These are phyloP conservation scores for Bombylius discolor DNA, from an alignment of 2,888 invertebrate genomes.

Conservation along the genomic window DNA sequence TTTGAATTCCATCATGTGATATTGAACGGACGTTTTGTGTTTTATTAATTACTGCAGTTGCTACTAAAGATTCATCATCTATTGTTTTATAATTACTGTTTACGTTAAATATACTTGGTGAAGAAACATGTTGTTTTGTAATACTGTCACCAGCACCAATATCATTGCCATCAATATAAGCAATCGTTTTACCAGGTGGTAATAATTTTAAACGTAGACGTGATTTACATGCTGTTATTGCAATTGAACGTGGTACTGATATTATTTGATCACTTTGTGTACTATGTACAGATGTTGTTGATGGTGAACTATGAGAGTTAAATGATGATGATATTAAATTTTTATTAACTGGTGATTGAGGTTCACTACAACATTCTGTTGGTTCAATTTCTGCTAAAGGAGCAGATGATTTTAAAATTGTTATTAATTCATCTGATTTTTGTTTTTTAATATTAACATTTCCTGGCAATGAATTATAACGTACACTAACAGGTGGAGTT, in stretches of 20 bases:
- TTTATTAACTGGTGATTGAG: slow-evolving; percentile 31
- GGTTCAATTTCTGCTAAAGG: slow-evolving; percentile 13
- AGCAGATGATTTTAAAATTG: slow-evolving; percentile 2
- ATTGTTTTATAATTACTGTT: background rate
- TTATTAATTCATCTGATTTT: slow-evolving; percentile 1
- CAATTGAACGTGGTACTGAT: slow-evolving; percentile 28
- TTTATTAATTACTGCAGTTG: background rate
- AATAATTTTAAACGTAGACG: slow-evolving; percentile 31
- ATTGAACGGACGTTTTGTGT: slow-evolving; percentile 19
- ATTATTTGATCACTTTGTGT: slow-evolving; percentile 20
- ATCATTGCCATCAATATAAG: background rate
- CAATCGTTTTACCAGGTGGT: slow-evolving; percentile 26
- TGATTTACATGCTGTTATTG: slow-evolving; percentile 34
- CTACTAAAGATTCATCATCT: background rate
- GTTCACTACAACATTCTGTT: slow-evolving; percentile 31
- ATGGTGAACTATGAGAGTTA: slow-evolving; percentile 27
- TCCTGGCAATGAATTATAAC: slow-evolving; percentile 32
- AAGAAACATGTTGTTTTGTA: slow-evolving; percentile 33
- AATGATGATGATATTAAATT: slow-evolving; percentile 20
- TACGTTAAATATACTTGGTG: slow-evolving; percentile 32
- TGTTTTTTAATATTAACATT: slow-evolving; percentile 12
- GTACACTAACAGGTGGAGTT: slow-evolving; percentile 33
- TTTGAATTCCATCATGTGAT: slow-evolving; percentile 32
- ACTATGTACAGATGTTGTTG: slow-evolving; percentile 27
- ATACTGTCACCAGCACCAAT: slow-evolving; percentile 7